Evolutionary conservation across 1,140 invertebrate genomes (phyloP), one percentile per base, ranked within the genome.

Genomic region (Mylabris phalerata): DNA sequence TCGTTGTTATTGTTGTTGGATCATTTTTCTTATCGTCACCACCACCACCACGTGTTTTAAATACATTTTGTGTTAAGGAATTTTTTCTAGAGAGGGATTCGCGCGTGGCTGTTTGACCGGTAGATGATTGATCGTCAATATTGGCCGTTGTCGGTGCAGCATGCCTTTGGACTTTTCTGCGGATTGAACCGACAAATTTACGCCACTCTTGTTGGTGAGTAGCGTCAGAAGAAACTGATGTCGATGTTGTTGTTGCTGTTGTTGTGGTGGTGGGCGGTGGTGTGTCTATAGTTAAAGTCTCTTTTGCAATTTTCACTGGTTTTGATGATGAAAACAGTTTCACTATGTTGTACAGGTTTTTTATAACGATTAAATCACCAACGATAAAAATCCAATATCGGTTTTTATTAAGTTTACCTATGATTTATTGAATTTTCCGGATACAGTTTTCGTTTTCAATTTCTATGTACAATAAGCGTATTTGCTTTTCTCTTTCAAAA

Each of bases 141-240:
- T 44, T 48, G 47, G 59, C 54, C 13, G 59, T 52, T 10, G 59
- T 54, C 19, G 59, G 44, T 10, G 63, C 57, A 41, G 48, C 48
- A 48, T 47, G 48, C 27, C 44, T 24, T 32, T 56, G 48, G 13
- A 49, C 42, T 49, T 43, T 41, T 40, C 50, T 61, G 56, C 41
- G 67, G 63, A 74, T 71, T 19, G 73, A 74, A 41, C 73, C 73
- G 39, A 74, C 73, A 46, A 74, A 66, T 63, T 60, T 68, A 25
- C 65, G 55, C 72, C 72, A 74, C 68, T 74, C 73, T 63, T 73
- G 66, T 43, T 66, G 62, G 47, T 71, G 65, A 25, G 61, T 48
- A 7, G 61, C 45, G 24, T 61, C 56, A 41, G 47, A 44, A 9
- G 60, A 45, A 45, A 65, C 62, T 40, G 32, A 4, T 32, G 32